Conservation (phyloP, 2,888 invertebrate species). For the Microchrysa polita region DNA sequence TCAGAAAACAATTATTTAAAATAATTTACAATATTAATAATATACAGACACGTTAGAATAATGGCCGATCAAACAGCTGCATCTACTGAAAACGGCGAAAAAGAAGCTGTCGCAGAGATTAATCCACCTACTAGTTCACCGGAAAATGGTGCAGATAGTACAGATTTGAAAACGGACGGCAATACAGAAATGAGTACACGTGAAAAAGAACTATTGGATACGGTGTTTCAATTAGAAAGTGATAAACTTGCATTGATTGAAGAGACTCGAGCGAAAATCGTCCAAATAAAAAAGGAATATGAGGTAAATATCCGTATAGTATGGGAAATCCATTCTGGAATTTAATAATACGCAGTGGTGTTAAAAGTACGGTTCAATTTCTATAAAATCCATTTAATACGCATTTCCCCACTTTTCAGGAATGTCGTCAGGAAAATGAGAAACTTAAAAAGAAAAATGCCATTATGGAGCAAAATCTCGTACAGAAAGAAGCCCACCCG, state of each 20-base stretch:
- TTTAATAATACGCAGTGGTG: background rate
- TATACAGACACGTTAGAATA: background rate
- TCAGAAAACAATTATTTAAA: background rate
- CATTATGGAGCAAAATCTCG: constrained; percentile 60
- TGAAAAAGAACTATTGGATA: constrained; percentile 61
- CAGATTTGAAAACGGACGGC: background rate
- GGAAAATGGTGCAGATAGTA: background rate
- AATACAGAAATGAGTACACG: constrained; percentile 43
- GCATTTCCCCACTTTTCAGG: constrained; percentile 53
- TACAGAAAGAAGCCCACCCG: constrained; percentile 61
- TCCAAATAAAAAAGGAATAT: constrained; percentile 60
- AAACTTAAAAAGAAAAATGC: constrained; percentile 58
- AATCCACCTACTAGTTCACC: background rate
- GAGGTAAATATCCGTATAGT: constrained; percentile 56
- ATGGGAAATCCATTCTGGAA: constrained; percentile 16
- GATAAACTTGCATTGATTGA: constrained; percentile 62
- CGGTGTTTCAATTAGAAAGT: constrained; percentile 62
- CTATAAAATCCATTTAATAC: background rate
- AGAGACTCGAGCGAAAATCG: constrained; percentile 60
- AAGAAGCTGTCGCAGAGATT: background rate
- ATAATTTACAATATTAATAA: background rate
- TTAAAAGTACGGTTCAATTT: too few species aligned
- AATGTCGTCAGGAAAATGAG: constrained; percentile 59
- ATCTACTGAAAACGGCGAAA: constrained; percentile 24
- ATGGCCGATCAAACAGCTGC: background rate